phyloP scores from a whole-genome alignment of 2,797 vertebrate species.

The Myripristis murdjan region DNA sequence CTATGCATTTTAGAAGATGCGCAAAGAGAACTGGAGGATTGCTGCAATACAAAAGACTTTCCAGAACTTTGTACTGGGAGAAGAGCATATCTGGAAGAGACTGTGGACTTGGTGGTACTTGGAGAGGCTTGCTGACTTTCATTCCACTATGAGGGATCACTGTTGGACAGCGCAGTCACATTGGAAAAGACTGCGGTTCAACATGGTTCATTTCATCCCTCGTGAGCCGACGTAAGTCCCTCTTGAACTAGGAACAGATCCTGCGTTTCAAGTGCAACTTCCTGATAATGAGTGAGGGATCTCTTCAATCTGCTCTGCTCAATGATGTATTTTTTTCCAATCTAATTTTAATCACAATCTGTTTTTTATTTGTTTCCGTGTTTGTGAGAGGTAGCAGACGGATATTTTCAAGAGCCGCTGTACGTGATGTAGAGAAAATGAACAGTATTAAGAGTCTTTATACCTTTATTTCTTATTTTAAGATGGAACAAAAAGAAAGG shows the following conservation, averaged over 20 bases:
- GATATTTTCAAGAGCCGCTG: constrained; percentile 56
- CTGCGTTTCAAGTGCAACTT: constrained; percentile 42
- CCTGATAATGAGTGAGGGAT: constrained; percentile 52
- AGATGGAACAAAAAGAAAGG: constrained; percentile 78
- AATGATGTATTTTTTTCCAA: constrained; percentile 61
- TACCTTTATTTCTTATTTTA: constrained; percentile 73
- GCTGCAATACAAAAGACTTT: constrained; percentile 75
- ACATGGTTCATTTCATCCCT: constrained; percentile 26
- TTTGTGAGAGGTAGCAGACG: constrained; percentile 66
- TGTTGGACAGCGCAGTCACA: constrained; percentile 48
- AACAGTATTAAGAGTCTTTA: constrained; percentile 61
- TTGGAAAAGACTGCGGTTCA: constrained; percentile 29
- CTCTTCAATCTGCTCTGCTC: constrained; percentile 50
- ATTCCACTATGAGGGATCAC: constrained; percentile 43
- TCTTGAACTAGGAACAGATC: constrained; percentile 45
- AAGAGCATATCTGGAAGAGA: constrained; percentile 56
- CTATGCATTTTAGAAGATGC: constrained; percentile 87
- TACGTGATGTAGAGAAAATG: constrained; percentile 59
- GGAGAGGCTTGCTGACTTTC: constrained; percentile 48
- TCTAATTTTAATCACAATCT: constrained; percentile 62
- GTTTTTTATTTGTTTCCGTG: constrained; percentile 66
- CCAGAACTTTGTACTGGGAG: constrained; percentile 50
- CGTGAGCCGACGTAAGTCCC: constrained; percentile 23
- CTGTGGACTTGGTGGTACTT: constrained; percentile 39
- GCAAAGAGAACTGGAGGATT: constrained; percentile 87